Evolutionary conservation across 2,888 invertebrate species (phyloP).

Genomic region (Venustoraphidia nigricollis): DNA sequence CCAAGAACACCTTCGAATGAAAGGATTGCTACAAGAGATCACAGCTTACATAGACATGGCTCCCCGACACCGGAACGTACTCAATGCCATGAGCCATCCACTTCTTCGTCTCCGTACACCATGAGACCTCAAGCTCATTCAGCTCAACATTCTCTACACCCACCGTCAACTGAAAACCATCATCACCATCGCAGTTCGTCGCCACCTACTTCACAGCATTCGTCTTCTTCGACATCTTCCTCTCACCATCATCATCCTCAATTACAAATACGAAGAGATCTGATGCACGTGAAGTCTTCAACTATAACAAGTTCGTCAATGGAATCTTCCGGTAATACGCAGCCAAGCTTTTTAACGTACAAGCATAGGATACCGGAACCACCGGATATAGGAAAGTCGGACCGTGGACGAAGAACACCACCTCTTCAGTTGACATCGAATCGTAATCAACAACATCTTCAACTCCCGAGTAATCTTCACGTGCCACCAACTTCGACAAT

Average conservation of each 20-base stretch:
- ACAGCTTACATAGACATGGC: conserved; percentile 12
- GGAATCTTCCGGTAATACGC: conserved; percentile 23
- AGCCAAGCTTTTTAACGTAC: conserved; percentile 22
- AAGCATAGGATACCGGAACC: conserved; percentile 6
- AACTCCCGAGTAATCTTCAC: conserved; percentile 9
- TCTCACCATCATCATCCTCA: conserved; percentile 20
- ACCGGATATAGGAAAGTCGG: conserved; percentile 18
- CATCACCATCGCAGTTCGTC: conserved; percentile 23
- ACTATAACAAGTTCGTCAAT: conserved; percentile 21
- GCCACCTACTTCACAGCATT: conserved; percentile 25
- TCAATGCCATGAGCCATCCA: conserved; percentile 40
- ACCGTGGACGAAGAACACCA: conserved; percentile 3
- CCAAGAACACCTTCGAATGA: conserved; percentile 25
- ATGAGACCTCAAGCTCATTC: conserved; percentile 47
- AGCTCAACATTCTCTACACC: conserved; percentile 19
- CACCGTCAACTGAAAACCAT: conserved; percentile 22
- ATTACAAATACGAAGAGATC: conserved; percentile 62
- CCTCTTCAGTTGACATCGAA: conserved; percentile 16
- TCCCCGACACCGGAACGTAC: conserved; percentile 37
- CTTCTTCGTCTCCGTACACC: conserved; percentile 38
- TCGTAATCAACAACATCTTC: conserved; percentile 16
- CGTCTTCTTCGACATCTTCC: conserved; percentile 29
- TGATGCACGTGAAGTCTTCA: conserved; percentile 37
- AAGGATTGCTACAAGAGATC: conserved; percentile 25
- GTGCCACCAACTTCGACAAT: neutral